Percentiles rank a stretch among this genome's conserved stretches.
These are phyloP conservation scores for Nymphicus hollandicus DNA, from an alignment of 2,113 vertebrate genomes.

Conservation along the genomic window DNA sequence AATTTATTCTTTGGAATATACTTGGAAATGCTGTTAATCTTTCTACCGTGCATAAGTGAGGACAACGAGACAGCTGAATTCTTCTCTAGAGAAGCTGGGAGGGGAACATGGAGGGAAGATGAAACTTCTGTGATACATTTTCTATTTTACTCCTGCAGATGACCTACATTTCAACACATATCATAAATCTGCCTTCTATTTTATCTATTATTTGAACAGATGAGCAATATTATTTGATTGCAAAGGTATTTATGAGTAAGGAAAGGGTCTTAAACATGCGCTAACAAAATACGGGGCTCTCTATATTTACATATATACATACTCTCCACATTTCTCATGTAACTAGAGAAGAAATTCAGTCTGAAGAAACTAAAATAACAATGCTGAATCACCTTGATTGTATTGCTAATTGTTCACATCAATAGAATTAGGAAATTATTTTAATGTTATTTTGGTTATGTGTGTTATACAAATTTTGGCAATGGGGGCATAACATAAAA, in stretches of 20 bases:
- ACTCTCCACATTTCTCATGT: not conserved
- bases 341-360: not conserved
- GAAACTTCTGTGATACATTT: not conserved
- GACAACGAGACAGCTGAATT: not conserved
- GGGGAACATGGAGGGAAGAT: not conserved
- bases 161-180: not conserved
- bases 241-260: not conserved
- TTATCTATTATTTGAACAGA: not conserved
- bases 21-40: not conserved
- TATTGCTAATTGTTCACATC: not conserved
- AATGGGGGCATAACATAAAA: not conserved
- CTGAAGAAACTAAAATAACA: not conserved
- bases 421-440: not conserved
- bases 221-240: not conserved
- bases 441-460: not conserved
- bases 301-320: not conserved
- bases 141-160: not conserved
- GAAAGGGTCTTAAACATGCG: not conserved
- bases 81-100: not conserved
- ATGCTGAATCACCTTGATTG: not conserved
- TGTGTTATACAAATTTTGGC: not conserved
- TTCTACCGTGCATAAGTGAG: not conserved
- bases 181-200: not conserved
- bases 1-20: not conserved
- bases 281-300: not conserved